Evolutionary conservation across 2,888 invertebrate genomes (phyloP).

Genomic region (Uropetala carovei): DNA sequence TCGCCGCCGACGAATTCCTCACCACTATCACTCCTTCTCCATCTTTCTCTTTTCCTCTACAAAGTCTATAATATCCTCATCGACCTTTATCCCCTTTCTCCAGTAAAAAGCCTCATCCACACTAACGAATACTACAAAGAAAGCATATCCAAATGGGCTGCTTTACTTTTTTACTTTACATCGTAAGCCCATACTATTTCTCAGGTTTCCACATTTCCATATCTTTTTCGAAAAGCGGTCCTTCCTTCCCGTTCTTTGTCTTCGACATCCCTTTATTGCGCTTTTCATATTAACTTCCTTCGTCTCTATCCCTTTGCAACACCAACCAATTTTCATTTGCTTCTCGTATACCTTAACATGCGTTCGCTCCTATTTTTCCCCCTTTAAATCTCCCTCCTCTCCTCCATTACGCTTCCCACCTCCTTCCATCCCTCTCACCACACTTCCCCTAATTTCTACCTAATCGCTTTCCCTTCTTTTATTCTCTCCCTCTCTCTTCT

Average conservation of each 20-base stretch:
- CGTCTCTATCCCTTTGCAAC: neutral
- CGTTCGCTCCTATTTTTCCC: neutral
- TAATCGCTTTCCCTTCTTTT: too few relatives aligned
- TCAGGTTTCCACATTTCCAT: too few relatives aligned
- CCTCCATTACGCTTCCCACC: neutral
- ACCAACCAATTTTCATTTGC: neutral
- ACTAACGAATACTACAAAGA: too few relatives aligned
- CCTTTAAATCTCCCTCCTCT: neutral
- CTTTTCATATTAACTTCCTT: neutral
- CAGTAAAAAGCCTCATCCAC: too few relatives aligned
- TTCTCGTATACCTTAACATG: too few relatives aligned
- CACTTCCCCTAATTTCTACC: neutral
- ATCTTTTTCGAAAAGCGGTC: too few relatives aligned
- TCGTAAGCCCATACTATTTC: too few relatives aligned
- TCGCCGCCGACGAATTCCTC: neutral
- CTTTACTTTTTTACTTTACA: too few relatives aligned
- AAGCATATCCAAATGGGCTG: too few relatives aligned
- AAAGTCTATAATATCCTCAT: too few relatives aligned
- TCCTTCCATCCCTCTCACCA: neutral
- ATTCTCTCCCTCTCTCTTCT: neutral
- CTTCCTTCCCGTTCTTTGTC: too few relatives aligned
- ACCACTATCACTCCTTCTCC: neutral
- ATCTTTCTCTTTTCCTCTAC: neutral
- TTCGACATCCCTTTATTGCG: constrained; percentile 12
- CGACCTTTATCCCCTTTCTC: too few relatives aligned